Evolutionary conservation across 2,888 invertebrate species (phyloP).

Genomic region (Eupithecia exiguata): DNA sequence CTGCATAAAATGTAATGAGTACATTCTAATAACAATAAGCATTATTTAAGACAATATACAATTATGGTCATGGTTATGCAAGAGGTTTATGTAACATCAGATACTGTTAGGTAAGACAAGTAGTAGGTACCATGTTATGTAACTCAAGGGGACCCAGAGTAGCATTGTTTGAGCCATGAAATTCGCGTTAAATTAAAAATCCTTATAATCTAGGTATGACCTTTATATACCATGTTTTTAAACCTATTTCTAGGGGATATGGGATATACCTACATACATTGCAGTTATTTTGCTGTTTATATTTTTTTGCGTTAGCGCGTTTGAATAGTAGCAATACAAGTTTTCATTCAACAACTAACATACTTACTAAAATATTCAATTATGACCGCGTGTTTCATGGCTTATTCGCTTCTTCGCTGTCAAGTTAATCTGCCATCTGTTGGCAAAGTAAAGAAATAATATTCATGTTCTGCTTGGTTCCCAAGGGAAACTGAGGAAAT

Average conservation of each 20-base stretch:
- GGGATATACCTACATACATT: too few species aligned
- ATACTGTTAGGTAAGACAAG: conserved; percentile 27
- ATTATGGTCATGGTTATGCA: conserved; percentile 40
- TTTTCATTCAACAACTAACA: background rate
- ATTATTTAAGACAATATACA: conserved; percentile 49
- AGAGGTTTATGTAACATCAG: conserved; percentile 38
- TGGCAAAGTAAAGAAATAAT: background rate
- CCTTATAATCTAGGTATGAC: background rate
- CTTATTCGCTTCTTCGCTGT: conserved; percentile 9
- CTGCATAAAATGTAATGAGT: background rate
- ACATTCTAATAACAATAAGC: conserved; percentile 25
- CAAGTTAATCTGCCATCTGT: conserved; percentile 10
- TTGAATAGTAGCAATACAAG: background rate
- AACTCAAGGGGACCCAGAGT: conserved; percentile 26
- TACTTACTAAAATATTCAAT: background rate
- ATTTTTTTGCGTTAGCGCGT: background rate
- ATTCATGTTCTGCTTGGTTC: conserved; percentile 48
- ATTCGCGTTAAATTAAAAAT: background rate
- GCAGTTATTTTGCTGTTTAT: background rate
- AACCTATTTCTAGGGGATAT: background rate
- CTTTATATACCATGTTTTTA: background rate
- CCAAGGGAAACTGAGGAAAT: conserved; percentile 44
- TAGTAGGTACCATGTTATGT: conserved; percentile 30
- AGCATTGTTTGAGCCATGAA: conserved; percentile 18
- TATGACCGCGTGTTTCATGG: conserved; percentile 17